Conservation (phyloP, 1,140 invertebrate species). For the Homalodisca vitripennis region DNA sequence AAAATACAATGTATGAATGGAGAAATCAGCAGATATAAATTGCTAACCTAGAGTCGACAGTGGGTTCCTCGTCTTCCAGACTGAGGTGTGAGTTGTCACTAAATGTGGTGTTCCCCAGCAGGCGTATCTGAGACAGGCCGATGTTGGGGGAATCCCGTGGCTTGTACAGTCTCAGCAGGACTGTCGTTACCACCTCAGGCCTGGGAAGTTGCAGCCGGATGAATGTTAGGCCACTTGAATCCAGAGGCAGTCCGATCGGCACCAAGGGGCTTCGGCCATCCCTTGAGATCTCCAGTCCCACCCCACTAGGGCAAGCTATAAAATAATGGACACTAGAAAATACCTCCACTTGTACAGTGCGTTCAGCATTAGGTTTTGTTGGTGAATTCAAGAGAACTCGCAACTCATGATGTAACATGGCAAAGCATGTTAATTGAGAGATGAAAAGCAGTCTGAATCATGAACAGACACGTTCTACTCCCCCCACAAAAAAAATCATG, state of each 20-base stretch:
- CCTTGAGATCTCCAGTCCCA: constrained; percentile 74
- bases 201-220: constrained; percentile 78
- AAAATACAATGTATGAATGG: too few relatives aligned
- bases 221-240: constrained; percentile 80
- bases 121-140: constrained; percentile 81
- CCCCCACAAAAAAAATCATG: too few relatives aligned
- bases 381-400: too few relatives aligned
- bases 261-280: constrained; percentile 56
- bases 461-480: too few relatives aligned
- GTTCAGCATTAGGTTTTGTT: too few relatives aligned
- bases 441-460: too few relatives aligned
- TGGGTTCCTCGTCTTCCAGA: constrained; percentile 1
- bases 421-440: too few relatives aligned
- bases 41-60: constrained; percentile 8
- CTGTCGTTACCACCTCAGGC: constrained; percentile 62
- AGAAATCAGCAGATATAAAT: too few relatives aligned
- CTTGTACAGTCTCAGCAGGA: constrained; percentile 65
- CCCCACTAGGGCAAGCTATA: constrained; percentile 83
- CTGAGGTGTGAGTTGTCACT: constrained; percentile 53
- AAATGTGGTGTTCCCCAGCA: constrained; percentile 79
- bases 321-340: too few relatives aligned
- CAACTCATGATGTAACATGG: too few relatives aligned
- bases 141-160: constrained; percentile 85
- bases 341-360: too few relatives aligned
- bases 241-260: constrained; percentile 68